These are phyloP conservation scores for Dendrolimus pini DNA, from an alignment of 2,888 invertebrate species.

Conservation along the genomic window DNA sequence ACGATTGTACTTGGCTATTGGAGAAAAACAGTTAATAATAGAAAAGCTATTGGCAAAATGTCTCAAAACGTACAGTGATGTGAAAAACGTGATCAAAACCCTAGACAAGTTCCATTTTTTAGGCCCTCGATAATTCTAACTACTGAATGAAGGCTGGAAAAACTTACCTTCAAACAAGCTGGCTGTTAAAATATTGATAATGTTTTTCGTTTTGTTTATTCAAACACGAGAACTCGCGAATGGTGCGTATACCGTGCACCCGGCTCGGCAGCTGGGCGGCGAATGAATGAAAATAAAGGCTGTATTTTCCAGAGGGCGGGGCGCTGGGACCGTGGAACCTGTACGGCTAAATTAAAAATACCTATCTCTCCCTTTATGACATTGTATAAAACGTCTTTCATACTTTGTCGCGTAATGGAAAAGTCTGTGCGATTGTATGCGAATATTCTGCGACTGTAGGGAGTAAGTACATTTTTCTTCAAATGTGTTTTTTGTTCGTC, in stretches of 20 bases:
- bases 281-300: constrained; percentile 67
- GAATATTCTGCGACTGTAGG: no score
- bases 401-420: constrained; percentile 37
- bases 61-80: background rate
- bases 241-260: constrained; percentile 22
- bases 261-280: constrained; percentile 32
- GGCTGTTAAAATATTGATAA: background rate
- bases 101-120: background rate
- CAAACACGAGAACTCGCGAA: constrained; percentile 34
- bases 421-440: constrained; percentile 34
- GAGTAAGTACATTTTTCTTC: no score
- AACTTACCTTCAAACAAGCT: background rate
- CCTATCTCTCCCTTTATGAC: constrained; percentile 3
- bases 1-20: no score
- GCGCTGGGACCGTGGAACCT: constrained; percentile 28
- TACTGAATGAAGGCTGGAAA: background rate
- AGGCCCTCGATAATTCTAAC: no score
- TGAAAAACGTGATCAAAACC: background rate
- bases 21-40: background rate
- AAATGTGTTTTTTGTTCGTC: no score
- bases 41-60: background rate
- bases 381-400: constrained; percentile 9
- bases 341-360: constrained; percentile 28
- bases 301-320: constrained; percentile 49
- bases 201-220: constrained; percentile 33